Evolutionary conservation across 2,113 vertebrate species (phyloP), one percentile per base, ranked within the genome.

Genomic region (Anolis carolinensis): DNA sequence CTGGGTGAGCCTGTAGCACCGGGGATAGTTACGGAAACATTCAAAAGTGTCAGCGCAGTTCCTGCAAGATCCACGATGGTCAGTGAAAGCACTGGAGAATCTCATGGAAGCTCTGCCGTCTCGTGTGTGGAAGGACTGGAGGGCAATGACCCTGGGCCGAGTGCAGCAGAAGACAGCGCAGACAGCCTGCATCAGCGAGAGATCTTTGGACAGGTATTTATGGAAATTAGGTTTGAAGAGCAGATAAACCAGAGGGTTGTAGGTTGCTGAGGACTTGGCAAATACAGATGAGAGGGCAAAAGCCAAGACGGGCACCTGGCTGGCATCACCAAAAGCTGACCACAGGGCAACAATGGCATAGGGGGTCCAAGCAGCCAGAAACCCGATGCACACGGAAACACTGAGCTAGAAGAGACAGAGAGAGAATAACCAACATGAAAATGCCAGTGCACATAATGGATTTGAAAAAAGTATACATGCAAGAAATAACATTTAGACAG

Each of bases 201-300:
- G 0, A 75, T 94, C 95, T 84, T 86, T 92, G 87, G 79, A 92
- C 14, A 98, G 88, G 44, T 89, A 95, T 89, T 85, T 94, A 30
- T 97, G 96, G 93, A 97, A 98, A 94, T 93, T 98, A 71, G 97
- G 97, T 90, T 98, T 97, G 91, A 97, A 94, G 23, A 96, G 92
- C 92, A 98, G 95, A 85, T 96, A 97, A 72, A 97, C 92, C 82
- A 97, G 88, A 0, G 97, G 97, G 92, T 97, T 97, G 94, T 98
- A 97, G 93, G 97, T 95, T 0, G 97, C 97, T 0, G 97, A 98
- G 88, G 97, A 97, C 90, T 98, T 98, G 89, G 97, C 97, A 81
- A 96, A 97, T 44, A 93, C 92, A 0, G 97, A 96, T 0, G 97
- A 97, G 62, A 97, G 59, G 86, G 97, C 97, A 0, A 97, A 97